Evolutionary conservation across 2,888 invertebrate species (phyloP).

Genomic region (Corythucha ciliata): DNA sequence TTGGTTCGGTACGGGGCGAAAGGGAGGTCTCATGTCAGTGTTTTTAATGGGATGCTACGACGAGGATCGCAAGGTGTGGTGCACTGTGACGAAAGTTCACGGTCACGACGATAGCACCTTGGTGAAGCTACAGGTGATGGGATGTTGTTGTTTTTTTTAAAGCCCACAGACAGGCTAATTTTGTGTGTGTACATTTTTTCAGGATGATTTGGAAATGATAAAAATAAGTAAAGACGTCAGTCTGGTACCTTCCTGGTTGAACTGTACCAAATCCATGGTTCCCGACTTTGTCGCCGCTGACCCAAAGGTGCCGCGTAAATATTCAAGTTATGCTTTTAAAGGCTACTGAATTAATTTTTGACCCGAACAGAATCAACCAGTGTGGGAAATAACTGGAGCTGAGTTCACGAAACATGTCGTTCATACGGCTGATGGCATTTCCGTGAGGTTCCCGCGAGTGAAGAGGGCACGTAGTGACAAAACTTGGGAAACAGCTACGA

Average conservation of each 20-base stretch:
- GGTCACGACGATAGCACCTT: slow-evolving; percentile 83
- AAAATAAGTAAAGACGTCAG: slow-evolving; percentile 68
- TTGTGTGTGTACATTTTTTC: slow-evolving; percentile 35
- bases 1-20: slow-evolving; percentile 64
- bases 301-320: slow-evolving; percentile 50
- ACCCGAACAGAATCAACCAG: slow-evolving; percentile 54
- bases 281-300: slow-evolving; percentile 82
- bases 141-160: not conserved
- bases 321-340: slow-evolving; percentile 3
- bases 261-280: slow-evolving; percentile 69
- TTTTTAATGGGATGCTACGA: slow-evolving; percentile 90
- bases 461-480: slow-evolving; percentile 76
- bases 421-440: slow-evolving; percentile 89
- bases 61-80: slow-evolving; percentile 55
- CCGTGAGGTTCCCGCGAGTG: slow-evolving; percentile 86
- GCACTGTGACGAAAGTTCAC: slow-evolving; percentile 83
- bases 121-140: slow-evolving; percentile 56
- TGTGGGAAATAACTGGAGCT: slow-evolving; percentile 88
- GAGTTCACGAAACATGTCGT: slow-evolving; percentile 47
- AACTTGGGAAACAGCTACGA: slow-evolving; percentile 72
- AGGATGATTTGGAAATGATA: slow-evolving; percentile 56
- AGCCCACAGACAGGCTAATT: no score
- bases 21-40: slow-evolving; percentile 59
- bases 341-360: not conserved
- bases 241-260: slow-evolving; percentile 69